These are phyloP conservation scores for Epirrita christyi DNA, from an alignment of 2,888 invertebrate species.

Conservation along the genomic window DNA sequence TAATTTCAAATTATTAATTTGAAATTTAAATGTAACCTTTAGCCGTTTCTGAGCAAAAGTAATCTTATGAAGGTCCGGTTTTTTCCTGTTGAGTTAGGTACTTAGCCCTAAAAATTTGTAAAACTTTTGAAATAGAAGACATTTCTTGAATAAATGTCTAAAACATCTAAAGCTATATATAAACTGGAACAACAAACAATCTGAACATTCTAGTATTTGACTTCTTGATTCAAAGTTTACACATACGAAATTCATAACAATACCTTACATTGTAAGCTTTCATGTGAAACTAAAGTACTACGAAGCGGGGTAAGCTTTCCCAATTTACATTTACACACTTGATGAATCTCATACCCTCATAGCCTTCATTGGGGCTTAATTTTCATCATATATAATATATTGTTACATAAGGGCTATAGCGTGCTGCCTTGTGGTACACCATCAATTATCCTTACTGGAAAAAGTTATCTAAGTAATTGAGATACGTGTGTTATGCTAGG, in stretches of 20 bases:
- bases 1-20: too few relatives aligned
- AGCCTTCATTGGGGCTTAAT: constrained; percentile 24
- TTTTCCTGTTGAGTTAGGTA: too few relatives aligned
- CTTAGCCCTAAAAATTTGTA: too few relatives aligned
- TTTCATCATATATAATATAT: constrained; percentile 19
- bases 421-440: constrained; percentile 23
- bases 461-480: constrained; percentile 49
- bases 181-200: background rate
- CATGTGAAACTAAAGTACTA: constrained; percentile 32
- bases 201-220: background rate
- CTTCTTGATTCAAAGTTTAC: constrained; percentile 8
- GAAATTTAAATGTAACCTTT: too few relatives aligned
- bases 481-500: constrained; percentile 49
- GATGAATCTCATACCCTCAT: constrained; percentile 31
- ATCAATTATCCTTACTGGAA: constrained; percentile 30
- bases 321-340: constrained; percentile 36
- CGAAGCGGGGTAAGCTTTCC: constrained; percentile 28
- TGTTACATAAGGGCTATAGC: constrained; percentile 10
- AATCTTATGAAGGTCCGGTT: too few relatives aligned
- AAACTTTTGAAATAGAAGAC: too few relatives aligned
- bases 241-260: constrained; percentile 21
- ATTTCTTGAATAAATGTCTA: too few relatives aligned
- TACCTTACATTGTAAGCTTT: constrained; percentile 29
- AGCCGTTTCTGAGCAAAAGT: too few relatives aligned
- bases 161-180: too few relatives aligned